phyloP scores from a whole-genome alignment of 1,140 invertebrate species.

The Arion vulgaris region DNA sequence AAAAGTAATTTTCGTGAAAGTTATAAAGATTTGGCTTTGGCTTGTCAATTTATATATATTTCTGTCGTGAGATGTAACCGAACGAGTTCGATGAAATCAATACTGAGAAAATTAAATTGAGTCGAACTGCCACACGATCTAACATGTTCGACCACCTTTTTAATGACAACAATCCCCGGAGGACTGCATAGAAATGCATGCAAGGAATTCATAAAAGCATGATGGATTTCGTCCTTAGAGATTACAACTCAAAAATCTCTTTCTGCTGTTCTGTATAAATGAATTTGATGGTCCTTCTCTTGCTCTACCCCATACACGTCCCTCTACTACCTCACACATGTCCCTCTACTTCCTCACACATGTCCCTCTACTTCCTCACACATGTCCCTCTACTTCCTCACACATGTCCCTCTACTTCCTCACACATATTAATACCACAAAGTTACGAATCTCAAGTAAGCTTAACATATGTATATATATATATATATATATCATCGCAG shows the following conservation, averaged over 20 bases:
- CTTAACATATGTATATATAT: no score
- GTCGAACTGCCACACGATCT: not conserved
- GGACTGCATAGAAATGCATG: not conserved
- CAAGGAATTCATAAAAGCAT: not conserved
- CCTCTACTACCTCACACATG: no score
- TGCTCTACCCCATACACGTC: no score
- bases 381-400: no score
- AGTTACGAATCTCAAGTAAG: no score
- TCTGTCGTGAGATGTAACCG: not conserved
- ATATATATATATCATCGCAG: no score
- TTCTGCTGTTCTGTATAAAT: not conserved
- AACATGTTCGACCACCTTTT: not conserved
- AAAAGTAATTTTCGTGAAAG: not conserved
- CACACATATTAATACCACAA: no score
- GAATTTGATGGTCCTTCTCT: not conserved
- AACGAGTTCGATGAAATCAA: not conserved
- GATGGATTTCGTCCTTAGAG: not conserved
- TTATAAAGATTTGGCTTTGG: not conserved
- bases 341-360: no score
- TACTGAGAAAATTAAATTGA: slow-evolving; percentile 6
- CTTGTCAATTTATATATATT: not conserved
- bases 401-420: no score
- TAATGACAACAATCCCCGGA: not conserved
- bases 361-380: no score
- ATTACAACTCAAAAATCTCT: not conserved